phyloP scores from a whole-genome alignment of 2,113 vertebrate genomes.

The Podiceps cristatus region DNA sequence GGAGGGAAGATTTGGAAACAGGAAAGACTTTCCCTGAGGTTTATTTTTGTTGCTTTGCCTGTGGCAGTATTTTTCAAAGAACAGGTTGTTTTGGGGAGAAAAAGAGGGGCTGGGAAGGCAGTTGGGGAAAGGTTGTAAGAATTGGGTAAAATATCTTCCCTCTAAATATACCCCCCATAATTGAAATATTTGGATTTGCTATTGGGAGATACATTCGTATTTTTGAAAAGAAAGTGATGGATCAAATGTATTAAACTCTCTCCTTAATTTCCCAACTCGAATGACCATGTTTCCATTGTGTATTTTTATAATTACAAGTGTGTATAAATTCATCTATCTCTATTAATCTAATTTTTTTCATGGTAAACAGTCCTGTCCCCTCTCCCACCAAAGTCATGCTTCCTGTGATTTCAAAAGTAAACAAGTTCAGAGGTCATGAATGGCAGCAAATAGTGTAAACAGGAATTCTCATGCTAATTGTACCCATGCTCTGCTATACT shows the following conservation, averaged over 20 bases:
- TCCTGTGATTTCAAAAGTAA: slow-evolving; percentile 45
- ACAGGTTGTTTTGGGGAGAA: neutral
- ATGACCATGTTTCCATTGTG: neutral
- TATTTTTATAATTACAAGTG: neutral
- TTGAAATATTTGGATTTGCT: neutral
- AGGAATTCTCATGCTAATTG: slow-evolving; percentile 50
- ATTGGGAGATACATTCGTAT: accelerated
- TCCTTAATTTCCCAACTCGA: neutral
- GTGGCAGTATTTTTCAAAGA: neutral
- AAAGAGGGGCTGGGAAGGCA: neutral
- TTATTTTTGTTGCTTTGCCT: neutral
- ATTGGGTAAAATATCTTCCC: neutral
- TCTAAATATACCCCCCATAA: neutral
- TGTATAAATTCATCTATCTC: neutral
- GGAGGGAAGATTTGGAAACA: neutral
- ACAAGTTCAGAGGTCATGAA: slow-evolving; percentile 9
- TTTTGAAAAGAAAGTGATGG: neutral
- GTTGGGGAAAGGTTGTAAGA: neutral
- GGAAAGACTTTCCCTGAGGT: neutral
- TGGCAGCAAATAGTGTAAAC: slow-evolving; percentile 46
- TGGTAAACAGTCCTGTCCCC: neutral
- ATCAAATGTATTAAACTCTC: neutral
- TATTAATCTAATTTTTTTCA: neutral
- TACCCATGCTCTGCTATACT: slow-evolving; percentile 11
- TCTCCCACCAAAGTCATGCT: neutral